phyloP scores from a whole-genome alignment of 2,797 vertebrate genomes.

The Anableps anableps region DNA sequence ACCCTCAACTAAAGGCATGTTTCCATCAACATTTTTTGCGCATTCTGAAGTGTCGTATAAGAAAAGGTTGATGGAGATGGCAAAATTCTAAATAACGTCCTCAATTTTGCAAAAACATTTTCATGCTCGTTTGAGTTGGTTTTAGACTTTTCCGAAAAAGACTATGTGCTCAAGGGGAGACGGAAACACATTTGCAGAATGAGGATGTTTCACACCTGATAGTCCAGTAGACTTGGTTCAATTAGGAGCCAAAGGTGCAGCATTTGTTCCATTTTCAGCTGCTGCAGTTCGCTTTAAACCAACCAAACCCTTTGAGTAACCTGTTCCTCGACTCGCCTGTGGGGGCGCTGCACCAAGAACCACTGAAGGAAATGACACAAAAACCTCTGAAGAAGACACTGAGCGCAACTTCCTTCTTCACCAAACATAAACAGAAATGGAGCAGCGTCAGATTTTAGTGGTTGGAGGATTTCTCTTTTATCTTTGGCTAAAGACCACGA shows the following conservation, averaged over 20 bases:
- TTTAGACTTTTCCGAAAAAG: too few relatives aligned
- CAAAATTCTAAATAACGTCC: neutral
- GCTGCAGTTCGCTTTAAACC: too few relatives aligned
- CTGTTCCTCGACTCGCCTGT: neutral
- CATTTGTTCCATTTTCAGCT: neutral
- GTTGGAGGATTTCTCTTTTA: too few relatives aligned
- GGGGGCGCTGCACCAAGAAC: neutral
- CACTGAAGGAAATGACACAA: neutral
- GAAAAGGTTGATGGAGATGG: neutral
- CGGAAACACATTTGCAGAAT: neutral
- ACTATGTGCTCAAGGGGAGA: neutral
- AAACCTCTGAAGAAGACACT: neutral
- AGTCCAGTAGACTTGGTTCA: neutral
- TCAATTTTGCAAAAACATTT: too few relatives aligned
- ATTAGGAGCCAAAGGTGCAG: neutral
- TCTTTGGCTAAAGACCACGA: neutral
- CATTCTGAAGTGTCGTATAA: neutral
- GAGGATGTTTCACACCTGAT: too few relatives aligned
- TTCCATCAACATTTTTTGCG: neutral
- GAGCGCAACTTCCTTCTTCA: neutral
- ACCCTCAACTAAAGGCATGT: neutral
- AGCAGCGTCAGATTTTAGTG: neutral
- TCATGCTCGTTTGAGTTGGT: too few relatives aligned
- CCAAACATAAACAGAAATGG: neutral
- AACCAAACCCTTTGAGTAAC: too few relatives aligned